Evolutionary conservation across 2,888 invertebrate genomes (phyloP), one percentile per base, ranked within the genome.

Genomic region (Erebia epiphron): DNA sequence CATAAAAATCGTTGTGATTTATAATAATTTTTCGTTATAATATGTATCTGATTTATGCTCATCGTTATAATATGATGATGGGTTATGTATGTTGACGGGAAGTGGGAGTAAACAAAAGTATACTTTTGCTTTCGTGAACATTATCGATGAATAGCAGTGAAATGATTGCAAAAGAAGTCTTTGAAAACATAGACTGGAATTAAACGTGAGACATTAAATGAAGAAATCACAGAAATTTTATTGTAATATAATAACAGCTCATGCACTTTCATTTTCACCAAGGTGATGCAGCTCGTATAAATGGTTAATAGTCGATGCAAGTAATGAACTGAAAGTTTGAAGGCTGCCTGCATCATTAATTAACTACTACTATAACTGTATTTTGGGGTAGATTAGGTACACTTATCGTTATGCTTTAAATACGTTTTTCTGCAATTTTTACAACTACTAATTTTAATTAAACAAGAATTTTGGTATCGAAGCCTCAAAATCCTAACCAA

Each of bases 231-330:
- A 58, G 49, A 67, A 18, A 18, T 54, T 54, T 54, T 14, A 67
- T 49, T 67, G 58, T 67, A 58, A 49, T 58, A 67, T 58, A 58
- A 58, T 58, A 50, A 58, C 43, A 49, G 13, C 41, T 35, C 49
- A 16, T 43, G 14, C 49, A 67, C 67, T 67, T 67, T 67, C 67
- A 67, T 67, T 67, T 57, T 67, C 58, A 60, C 58, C 67, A 67
- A 67, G 67, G 67, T 58, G 16, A 67, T 67, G 50, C 7, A 49
- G 67, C 56, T 58, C 58, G 66, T 66, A 43, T 16, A 16, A 26
- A 41, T 7, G 35, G 43, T 41, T 11, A 52, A 41, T 46, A 62
- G 46, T 50, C 9, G 49, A 21, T 67, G 49, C 21, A 60, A 50
- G 58, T 35, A 58, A 50, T 43, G 14, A 16, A 49, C 49, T 58